Base-by-base conservation (phyloP, 2,797 vertebrate genomes). In the Diceros bicornis region DNA sequence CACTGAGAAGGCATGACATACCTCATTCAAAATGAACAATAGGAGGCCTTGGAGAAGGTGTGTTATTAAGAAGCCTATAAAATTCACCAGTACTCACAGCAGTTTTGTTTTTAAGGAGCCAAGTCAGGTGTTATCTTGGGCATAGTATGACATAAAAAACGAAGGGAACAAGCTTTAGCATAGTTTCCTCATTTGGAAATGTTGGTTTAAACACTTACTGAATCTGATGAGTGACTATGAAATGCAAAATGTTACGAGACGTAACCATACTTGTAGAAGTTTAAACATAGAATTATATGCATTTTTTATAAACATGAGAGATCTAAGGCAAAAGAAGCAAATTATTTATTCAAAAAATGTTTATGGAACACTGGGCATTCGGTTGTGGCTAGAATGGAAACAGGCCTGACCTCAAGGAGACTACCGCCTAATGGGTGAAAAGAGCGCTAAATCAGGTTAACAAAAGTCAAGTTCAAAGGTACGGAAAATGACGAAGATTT, bases 111-210 rank as follows among this genome's bases (percentile, higher is more conserved):
- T 47, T 61, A 92, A 88, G 23, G 10, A 83, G 1, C 20, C 34
- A n/a, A 7, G 6, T 55, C 2, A 20, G 32, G 61, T 83, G 1
- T 25, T 69, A 18, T 72, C 6, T 95, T 96, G 82, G 91, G 34
- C 34, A 61, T 6, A 32, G 0, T 27, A 37, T 50, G 18, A 20
- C 37, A 57, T 50, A 62, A 71, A 97, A 37, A 44, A 34, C 7
- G 18, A 71, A 59, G 16, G 88, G 7, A 41, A 77, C 14, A 77
- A n/a, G 87, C 2, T 89, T 92, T 34, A 75, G 21, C n/a, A 57
- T 77, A 50, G 27, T 72, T 91, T 81, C 21, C 34, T 5, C 23
- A 92, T 34, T 79, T 94, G 20, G 13, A 89, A 97, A 87, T 82
- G 16, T 55, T 92, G 10, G 5, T 66, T 94, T 91, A 91, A 78